Evolutionary conservation across 2,113 vertebrate genomes (phyloP).

Genomic region (Tragulus kanchil): DNA sequence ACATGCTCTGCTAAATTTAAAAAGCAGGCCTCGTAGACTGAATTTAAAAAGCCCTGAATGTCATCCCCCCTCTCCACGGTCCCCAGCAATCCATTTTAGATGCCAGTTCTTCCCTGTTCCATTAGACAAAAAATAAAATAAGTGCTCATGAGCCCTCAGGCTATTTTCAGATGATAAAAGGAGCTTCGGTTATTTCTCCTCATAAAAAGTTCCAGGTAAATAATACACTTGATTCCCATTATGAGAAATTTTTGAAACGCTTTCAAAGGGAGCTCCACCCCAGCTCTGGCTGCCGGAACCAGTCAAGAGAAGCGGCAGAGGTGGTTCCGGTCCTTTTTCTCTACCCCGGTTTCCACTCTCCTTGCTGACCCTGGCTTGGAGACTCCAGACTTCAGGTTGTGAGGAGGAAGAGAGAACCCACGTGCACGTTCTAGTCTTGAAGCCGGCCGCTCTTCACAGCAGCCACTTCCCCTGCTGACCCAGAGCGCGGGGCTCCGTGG

Average conservation of each 20-base stretch:
- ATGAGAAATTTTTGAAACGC: neutral
- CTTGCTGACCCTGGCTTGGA: neutral
- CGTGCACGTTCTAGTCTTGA: neutral
- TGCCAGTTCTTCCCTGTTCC: neutral
- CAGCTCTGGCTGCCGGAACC: neutral
- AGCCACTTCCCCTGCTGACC: neutral
- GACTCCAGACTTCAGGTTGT: no score
- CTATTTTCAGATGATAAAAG: neutral
- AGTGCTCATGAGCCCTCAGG: neutral
- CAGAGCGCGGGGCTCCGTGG: fast-evolving
- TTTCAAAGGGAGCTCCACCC: neutral
- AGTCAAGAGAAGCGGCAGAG: fast-evolving
- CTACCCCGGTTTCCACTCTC: neutral
- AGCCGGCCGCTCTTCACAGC: no score
- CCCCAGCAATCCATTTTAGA: neutral
- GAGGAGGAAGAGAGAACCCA: neutral
- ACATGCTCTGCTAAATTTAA: neutral
- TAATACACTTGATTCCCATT: neutral
- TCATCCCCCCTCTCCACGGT: neutral
- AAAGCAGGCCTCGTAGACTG: neutral
- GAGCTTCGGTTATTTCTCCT: neutral
- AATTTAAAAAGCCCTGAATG: neutral
- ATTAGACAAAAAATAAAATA: neutral
- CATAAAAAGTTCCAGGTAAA: neutral
- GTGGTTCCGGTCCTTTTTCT: fast-evolving